phyloP scores from a whole-genome alignment of 2,113 vertebrate species.

The Burhinus oedicnemus region DNA sequence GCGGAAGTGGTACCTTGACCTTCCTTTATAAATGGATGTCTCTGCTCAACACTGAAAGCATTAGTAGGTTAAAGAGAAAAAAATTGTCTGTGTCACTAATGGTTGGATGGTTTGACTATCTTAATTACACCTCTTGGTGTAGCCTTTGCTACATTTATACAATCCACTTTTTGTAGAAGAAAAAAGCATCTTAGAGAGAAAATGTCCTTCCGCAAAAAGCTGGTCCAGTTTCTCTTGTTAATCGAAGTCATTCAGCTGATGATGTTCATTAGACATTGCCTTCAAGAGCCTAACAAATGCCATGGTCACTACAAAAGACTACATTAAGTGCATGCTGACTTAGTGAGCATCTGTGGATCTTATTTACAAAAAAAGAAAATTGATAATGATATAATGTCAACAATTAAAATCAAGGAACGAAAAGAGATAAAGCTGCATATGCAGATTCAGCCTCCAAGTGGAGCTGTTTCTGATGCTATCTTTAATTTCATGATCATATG shows the following conservation, averaged over 20 bases:
- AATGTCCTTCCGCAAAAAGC: not conserved
- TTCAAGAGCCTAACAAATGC: not conserved
- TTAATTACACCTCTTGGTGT: not conserved
- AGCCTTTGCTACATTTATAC: not conserved
- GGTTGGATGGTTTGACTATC: not conserved
- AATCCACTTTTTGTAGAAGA: not conserved
- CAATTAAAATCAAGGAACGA: not conserved
- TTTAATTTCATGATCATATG: not conserved
- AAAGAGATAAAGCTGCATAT: not conserved
- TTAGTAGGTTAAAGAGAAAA: not conserved
- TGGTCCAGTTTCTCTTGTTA: not conserved
- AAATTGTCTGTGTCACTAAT: not conserved
- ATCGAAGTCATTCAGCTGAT: not conserved
- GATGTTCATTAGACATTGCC: not conserved
- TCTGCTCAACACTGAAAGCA: not conserved
- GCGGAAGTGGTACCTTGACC: not conserved
- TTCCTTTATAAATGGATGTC: not conserved
- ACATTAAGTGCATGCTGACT: not conserved
- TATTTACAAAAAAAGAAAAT: not conserved
- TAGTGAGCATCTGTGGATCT: not conserved
- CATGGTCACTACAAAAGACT: not conserved
- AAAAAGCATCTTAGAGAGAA: not conserved
- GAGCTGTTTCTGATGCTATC: not conserved
- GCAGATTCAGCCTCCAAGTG: not conserved
- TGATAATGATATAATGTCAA: not conserved